phyloP scores from a whole-genome alignment of 2,113 vertebrate species.

The Tragelaphus imberbis region DNA sequence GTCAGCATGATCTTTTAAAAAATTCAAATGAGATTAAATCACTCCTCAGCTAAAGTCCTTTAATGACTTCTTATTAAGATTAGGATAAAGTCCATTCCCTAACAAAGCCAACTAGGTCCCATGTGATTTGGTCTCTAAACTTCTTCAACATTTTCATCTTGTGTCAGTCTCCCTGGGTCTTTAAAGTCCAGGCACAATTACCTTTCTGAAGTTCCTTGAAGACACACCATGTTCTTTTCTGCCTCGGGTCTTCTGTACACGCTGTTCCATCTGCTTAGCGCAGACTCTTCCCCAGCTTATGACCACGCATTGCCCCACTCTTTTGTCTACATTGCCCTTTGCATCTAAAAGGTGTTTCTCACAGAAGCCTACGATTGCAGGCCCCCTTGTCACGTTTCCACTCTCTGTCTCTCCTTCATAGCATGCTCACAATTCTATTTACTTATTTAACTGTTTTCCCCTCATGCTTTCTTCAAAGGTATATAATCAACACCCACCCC shows the following conservation, averaged over 20 bases:
- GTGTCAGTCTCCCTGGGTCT: not conserved
- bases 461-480: not conserved
- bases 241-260: not conserved
- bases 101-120: not conserved
- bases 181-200: not conserved
- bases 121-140: not conserved
- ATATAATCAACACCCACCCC: not conserved
- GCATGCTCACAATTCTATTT: not conserved
- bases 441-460: not conserved
- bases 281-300: not conserved
- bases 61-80: not conserved
- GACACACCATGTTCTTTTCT: not conserved
- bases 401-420: not conserved
- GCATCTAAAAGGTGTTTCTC: not conserved
- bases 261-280: not conserved
- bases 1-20: not conserved
- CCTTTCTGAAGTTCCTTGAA: not conserved
- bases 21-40: constrained; percentile 3
- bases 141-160: not conserved
- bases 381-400: not conserved
- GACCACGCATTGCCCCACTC: not conserved
- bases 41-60: constrained; percentile 5
- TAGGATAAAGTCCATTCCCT: not conserved
- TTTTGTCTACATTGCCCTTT: not conserved
- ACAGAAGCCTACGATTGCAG: not conserved